Percentiles rank a stretch among this genome's conserved stretches.
phyloP scores from a whole-genome alignment of 2,113 vertebrate genomes.

The Stigmatopora nigra region DNA sequence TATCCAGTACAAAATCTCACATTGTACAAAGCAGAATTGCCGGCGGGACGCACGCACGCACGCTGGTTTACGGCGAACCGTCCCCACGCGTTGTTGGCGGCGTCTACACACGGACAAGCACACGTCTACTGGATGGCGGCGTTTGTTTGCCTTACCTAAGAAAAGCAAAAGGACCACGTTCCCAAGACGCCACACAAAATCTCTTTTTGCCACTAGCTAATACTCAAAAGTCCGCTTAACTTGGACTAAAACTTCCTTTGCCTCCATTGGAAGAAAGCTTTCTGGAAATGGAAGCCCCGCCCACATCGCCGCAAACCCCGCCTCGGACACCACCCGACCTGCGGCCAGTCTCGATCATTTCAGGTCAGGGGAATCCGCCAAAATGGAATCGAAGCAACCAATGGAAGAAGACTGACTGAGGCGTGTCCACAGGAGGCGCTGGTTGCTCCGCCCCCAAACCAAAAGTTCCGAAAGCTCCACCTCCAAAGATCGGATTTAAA shows the following conservation, averaged over 20 bases:
- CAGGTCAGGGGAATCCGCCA: not conserved
- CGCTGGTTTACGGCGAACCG: not conserved
- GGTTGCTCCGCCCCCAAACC: too few relatives aligned
- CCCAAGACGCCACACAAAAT: not conserved
- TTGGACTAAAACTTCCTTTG: too few relatives aligned
- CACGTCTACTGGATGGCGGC: slow-evolving; percentile 44
- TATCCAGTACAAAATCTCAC: slow-evolving; percentile 97
- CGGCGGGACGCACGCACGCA: not conserved
- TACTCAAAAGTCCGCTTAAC: not conserved
- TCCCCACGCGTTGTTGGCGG: slow-evolving; percentile 60
- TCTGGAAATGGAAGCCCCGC: not conserved
- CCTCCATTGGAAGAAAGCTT: too few relatives aligned
- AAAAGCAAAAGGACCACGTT: slow-evolving; percentile 9
- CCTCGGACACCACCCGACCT: not conserved
- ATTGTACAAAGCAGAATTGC: slow-evolving; percentile 87
- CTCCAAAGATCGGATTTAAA: too few relatives aligned
- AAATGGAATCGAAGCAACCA: not conserved
- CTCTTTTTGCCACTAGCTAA: not conserved
- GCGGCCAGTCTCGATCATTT: not conserved
- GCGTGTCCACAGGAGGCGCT: too few relatives aligned
- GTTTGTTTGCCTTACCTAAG: too few relatives aligned
- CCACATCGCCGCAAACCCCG: too few relatives aligned
- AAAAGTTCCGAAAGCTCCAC: too few relatives aligned
- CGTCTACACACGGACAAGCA: slow-evolving; percentile 64
- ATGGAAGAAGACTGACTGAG: not conserved